Conservation (phyloP, 2,113 vertebrate genomes). For the Pampusana beccarii region DNA sequence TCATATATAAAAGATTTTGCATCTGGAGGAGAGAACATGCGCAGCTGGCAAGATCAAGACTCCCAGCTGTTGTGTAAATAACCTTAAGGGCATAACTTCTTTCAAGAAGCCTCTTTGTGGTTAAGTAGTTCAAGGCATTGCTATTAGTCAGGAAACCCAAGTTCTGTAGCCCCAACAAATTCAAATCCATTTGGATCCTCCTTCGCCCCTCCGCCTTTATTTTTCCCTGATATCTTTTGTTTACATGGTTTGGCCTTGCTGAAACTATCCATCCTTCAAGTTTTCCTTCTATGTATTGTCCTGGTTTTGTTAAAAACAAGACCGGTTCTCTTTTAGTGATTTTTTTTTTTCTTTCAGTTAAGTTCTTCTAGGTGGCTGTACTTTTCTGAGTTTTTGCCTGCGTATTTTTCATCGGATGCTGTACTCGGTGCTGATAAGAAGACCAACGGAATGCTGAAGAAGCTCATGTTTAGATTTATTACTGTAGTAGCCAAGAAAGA, state of each 20-base stretch:
- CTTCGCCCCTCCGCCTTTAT: fast-evolving
- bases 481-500: too few species aligned
- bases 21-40: not conserved
- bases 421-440: too few species aligned
- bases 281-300: not conserved
- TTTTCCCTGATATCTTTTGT: not conserved
- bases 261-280: not conserved
- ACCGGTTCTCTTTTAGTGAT: too few species aligned
- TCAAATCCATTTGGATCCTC: not conserved
- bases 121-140: not conserved
- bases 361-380: too few species aligned
- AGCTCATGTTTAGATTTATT: too few species aligned
- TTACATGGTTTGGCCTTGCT: not conserved
- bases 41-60: not conserved
- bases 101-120: not conserved
- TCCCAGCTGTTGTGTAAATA: not conserved
- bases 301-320: too few species aligned
- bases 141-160: not conserved
- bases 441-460: too few species aligned
- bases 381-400: too few species aligned
- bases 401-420: too few species aligned
- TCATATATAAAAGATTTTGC: not conserved
- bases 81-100: not conserved
- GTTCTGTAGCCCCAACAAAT: not conserved
- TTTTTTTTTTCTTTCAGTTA: too few species aligned